Conservation (phyloP, 2,888 invertebrate genomes). For the Ophonus ardosiacus region DNA sequence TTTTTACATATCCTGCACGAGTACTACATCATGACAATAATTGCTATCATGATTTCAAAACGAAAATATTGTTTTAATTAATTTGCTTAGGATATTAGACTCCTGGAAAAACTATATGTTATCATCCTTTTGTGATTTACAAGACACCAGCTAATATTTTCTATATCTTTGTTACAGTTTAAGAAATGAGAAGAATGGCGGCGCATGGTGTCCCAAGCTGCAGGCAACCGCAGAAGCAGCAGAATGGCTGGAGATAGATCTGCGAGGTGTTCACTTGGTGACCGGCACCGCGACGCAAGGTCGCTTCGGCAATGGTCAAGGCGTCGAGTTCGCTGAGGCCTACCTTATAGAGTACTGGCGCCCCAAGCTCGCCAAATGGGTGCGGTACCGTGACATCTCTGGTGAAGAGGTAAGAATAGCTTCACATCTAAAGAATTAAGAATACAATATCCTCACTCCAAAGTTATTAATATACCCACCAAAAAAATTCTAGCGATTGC, state of each 20-base stretch:
- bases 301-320: slow-evolving; percentile 94
- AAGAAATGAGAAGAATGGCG: slow-evolving; percentile 42
- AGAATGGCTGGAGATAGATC: slow-evolving; percentile 89
- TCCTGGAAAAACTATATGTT: too few species aligned
- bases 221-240: slow-evolving; percentile 87
- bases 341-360: slow-evolving; percentile 92
- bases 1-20: too few species aligned
- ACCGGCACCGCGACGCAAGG: slow-evolving; percentile 91
- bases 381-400: slow-evolving; percentile 85
- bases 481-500: too few species aligned
- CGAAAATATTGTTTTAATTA: too few species aligned
- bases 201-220: slow-evolving; percentile 85
- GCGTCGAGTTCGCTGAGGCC: slow-evolving; percentile 90
- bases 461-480: too few species aligned
- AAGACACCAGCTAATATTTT: too few species aligned
- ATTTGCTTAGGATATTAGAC: too few species aligned
- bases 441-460: neutral
- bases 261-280: slow-evolving; percentile 88
- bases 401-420: slow-evolving; percentile 83
- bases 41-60: too few species aligned
- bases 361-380: slow-evolving; percentile 88
- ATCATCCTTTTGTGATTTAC: too few species aligned
- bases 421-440: neutral
- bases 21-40: too few species aligned
- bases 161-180: slow-evolving; percentile 22